Conservation (phyloP, 2,888 invertebrate genomes). For the Escarpia spicata region DNA sequence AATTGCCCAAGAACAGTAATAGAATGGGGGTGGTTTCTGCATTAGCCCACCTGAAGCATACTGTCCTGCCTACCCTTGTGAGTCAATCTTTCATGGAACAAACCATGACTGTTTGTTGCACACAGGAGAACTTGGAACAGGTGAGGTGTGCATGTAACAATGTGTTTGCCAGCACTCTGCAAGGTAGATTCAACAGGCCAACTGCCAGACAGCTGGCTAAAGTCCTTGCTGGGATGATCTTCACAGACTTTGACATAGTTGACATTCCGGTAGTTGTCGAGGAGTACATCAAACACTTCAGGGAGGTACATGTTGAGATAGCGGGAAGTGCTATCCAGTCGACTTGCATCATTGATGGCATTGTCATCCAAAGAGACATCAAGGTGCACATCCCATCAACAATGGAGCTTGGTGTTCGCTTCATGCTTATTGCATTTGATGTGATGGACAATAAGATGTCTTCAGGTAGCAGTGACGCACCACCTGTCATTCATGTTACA, state of each 20-base stretch:
- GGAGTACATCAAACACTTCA: slow-evolving; percentile 1
- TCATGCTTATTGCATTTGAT: background rate
- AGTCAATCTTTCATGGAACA: background rate
- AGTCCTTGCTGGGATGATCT: background rate
- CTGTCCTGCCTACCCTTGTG: background rate
- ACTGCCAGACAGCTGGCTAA: background rate
- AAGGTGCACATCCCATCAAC: background rate
- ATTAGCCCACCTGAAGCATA: background rate
- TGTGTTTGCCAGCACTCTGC: background rate
- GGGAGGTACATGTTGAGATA: background rate
- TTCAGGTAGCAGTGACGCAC: background rate
- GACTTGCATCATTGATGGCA: background rate
- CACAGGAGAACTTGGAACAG: background rate
- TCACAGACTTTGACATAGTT: background rate
- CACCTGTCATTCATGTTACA: background rate
- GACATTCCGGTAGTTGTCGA: background rate
- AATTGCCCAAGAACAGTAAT: background rate
- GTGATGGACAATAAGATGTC: background rate
- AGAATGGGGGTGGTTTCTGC: background rate
- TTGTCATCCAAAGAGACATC: background rate
- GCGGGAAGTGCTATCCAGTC: background rate
- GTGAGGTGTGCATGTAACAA: background rate
- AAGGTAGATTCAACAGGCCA: background rate
- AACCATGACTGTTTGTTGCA: background rate
- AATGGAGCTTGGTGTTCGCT: background rate